These are phyloP conservation scores for Muscicapa striata DNA, from an alignment of 2,797 vertebrate species.

Conservation along the genomic window DNA sequence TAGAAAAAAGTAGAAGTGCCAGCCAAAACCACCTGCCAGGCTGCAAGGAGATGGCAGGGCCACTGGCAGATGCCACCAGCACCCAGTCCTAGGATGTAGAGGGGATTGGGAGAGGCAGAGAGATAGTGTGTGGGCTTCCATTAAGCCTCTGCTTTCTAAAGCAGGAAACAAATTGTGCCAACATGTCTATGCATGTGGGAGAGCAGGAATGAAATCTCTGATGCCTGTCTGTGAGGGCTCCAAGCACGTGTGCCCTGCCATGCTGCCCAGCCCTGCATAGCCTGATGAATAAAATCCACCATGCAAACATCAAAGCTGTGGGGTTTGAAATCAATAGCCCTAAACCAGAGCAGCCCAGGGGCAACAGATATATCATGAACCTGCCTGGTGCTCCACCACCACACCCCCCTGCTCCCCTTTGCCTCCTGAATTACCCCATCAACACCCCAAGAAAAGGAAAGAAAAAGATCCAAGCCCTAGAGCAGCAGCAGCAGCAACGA, in stretches of 20 bases:
- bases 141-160: not conserved
- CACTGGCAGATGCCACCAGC: constrained; percentile 31
- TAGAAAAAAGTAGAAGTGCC: constrained; percentile 43
- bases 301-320: not conserved
- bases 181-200: not conserved
- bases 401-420: not conserved
- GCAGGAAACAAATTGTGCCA: constrained; percentile 1
- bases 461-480: not conserved
- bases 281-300: not conserved
- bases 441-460: not conserved
- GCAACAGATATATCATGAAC: not conserved
- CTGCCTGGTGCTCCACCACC: not conserved
- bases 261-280: not conserved
- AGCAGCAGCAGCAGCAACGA: not conserved
- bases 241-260: not conserved
- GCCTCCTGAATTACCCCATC: not conserved
- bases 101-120: not conserved
- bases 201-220: constrained; percentile 2
- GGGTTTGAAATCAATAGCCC: not conserved
- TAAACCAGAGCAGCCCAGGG: not conserved
- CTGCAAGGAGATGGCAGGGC: not conserved
- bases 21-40: not conserved
- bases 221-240: not conserved
- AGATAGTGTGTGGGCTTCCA: not conserved
- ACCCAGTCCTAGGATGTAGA: fast-evolving